Conservation (phyloP, 2,797 vertebrate genomes). For the Girardinus metallicus region DNA sequence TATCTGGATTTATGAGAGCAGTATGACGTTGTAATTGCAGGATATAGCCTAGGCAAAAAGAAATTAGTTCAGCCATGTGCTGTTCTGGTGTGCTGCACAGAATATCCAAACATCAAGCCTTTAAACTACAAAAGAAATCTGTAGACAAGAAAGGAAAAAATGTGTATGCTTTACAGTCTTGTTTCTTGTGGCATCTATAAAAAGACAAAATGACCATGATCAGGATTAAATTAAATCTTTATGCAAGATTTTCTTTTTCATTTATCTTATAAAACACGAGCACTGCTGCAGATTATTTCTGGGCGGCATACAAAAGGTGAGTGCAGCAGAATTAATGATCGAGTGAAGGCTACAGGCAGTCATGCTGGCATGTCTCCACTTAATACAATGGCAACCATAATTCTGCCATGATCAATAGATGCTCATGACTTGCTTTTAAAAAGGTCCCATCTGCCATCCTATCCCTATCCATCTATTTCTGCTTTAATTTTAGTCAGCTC, state of each 20-base stretch:
- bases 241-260: neutral
- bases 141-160: neutral
- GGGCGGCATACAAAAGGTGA: constrained; percentile 19
- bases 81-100: neutral
- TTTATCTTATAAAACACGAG: neutral
- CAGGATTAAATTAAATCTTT: neutral
- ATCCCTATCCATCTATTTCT: constrained; percentile 56
- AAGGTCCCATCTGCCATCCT: constrained; percentile 61
- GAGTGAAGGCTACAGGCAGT: constrained; percentile 31
- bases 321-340: constrained; percentile 53
- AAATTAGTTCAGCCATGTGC: constrained; percentile 14
- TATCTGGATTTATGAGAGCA: constrained; percentile 46
- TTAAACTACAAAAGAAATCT: neutral
- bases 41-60: constrained; percentile 49
- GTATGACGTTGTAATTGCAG: constrained; percentile 52
- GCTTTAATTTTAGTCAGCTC: constrained; percentile 61
- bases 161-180: neutral
- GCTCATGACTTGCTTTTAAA: constrained; percentile 70
- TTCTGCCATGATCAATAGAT: constrained; percentile 76
- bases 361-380: constrained; percentile 59
- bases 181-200: constrained; percentile 8
- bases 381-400: constrained; percentile 68
- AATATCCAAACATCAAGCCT: neutral
- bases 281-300: neutral
- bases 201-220: neutral